phyloP scores from a whole-genome alignment of 2,797 vertebrate species.

The Rhadinocentrus ornatus region DNA sequence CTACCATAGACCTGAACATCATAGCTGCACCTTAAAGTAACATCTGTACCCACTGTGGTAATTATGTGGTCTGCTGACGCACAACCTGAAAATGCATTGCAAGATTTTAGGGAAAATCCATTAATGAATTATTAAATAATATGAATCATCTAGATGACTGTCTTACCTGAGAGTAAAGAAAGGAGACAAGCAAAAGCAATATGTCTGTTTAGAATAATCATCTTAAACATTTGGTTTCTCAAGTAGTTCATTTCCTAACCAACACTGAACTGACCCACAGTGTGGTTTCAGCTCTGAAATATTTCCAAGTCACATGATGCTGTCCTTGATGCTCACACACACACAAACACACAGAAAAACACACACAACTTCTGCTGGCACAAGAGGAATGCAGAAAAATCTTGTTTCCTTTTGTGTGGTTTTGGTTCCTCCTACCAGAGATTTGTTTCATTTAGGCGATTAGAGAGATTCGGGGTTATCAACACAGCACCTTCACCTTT shows the following conservation, averaged over 20 bases:
- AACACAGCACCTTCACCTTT: background rate
- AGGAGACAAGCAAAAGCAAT: conserved; percentile 30
- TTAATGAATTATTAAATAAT: background rate
- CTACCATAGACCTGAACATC: conserved; percentile 21
- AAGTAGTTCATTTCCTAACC: conserved; percentile 37
- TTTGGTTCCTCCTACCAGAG: conserved; percentile 75
- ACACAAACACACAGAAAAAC: conserved; percentile 33
- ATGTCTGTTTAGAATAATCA: conserved; percentile 21
- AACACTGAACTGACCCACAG: conserved; percentile 39
- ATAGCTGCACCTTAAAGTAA: conserved; percentile 81
- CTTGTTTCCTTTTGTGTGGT: conserved; percentile 72
- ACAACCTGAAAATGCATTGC: conserved; percentile 36
- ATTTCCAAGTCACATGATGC: conserved; percentile 68
- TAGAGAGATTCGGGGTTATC: conserved; percentile 36
- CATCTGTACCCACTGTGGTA: conserved; percentile 74
- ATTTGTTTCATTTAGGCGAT: conserved; percentile 52
- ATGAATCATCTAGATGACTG: background rate
- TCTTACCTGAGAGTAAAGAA: conserved; percentile 66
- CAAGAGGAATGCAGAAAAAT: conserved; percentile 57
- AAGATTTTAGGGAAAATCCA: background rate
- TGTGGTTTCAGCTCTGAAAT: conserved; percentile 56
- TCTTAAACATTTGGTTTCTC: conserved; percentile 26
- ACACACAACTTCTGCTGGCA: conserved; percentile 66
- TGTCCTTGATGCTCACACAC: conserved; percentile 56
- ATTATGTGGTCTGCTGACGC: background rate